Conservation (phyloP, 2,888 invertebrate genomes). For the Phragmatobia fuliginosa region DNA sequence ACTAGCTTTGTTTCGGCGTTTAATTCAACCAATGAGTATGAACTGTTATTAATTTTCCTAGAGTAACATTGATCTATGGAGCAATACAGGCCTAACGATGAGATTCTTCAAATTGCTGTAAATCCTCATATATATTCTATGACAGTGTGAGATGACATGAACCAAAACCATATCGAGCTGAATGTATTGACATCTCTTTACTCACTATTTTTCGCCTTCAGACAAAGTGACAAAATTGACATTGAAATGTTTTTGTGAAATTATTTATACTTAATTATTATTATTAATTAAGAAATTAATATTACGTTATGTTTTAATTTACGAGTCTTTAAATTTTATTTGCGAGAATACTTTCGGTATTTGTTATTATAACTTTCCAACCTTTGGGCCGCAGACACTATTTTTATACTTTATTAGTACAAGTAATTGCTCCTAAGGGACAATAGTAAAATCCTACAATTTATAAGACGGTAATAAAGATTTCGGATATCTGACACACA, state of each 20-base stretch:
- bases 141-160: conserved; percentile 14
- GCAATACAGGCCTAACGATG: conserved; percentile 1
- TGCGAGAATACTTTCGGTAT: not conserved
- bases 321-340: not conserved
- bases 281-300: not conserved
- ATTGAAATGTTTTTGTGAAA: not conserved
- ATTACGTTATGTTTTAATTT: not conserved
- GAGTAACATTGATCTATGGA: not conserved
- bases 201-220: not conserved
- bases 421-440: not conserved
- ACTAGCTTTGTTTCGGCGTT: too few species aligned
- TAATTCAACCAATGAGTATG: too few species aligned
- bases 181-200: conserved; percentile 4
- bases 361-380: not conserved
- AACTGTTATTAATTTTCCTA: not conserved
- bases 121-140: conserved; percentile 18
- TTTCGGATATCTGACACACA: too few species aligned
- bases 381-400: not conserved
- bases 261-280: not conserved
- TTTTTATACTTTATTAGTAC: not conserved
- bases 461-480: too few species aligned
- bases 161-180: conserved; percentile 6
- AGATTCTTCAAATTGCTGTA: conserved; percentile 27
- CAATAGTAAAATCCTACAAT: not conserved
- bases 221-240: not conserved